phyloP scores from a whole-genome alignment of 2,113 vertebrate genomes.

The Motacilla alba region DNA sequence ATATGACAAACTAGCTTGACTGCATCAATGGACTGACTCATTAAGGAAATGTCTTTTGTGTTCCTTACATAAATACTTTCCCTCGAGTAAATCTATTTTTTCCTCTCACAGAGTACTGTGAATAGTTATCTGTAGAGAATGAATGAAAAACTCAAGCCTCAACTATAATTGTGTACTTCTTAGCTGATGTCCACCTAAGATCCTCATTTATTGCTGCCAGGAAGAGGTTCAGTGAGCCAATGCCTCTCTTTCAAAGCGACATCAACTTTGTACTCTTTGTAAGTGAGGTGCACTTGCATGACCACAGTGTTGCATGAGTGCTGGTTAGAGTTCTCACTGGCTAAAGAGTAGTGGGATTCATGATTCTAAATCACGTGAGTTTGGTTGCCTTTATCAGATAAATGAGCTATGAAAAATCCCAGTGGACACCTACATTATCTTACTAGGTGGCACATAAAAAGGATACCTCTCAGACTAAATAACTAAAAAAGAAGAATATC shows the following conservation, averaged over 20 bases:
- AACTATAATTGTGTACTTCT: rapidly evolving
- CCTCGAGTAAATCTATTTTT: not conserved
- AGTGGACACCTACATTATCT: not conserved
- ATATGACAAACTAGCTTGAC: not conserved
- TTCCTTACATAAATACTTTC: not conserved
- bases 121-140: not conserved
- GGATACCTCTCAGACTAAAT: not conserved
- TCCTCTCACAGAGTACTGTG: not conserved
- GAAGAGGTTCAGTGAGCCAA: not conserved
- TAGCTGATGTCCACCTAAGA: not conserved
- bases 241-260: not conserved
- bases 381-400: not conserved
- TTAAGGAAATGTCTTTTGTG: not conserved
- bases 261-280: not conserved
- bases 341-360: not conserved
- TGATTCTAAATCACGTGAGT: not conserved
- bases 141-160: not conserved
- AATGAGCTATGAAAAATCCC: not conserved
- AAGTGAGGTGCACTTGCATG: not conserved
- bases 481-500: not conserved
- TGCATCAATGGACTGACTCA: not conserved
- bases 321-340: not conserved
- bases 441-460: not conserved
- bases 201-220: not conserved
- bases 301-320: not conserved